Percentiles rank a stretch among this genome's conserved stretches.
phyloP scores from a whole-genome alignment of 2,113 vertebrate species.

The Pedionomus torquatus region DNA sequence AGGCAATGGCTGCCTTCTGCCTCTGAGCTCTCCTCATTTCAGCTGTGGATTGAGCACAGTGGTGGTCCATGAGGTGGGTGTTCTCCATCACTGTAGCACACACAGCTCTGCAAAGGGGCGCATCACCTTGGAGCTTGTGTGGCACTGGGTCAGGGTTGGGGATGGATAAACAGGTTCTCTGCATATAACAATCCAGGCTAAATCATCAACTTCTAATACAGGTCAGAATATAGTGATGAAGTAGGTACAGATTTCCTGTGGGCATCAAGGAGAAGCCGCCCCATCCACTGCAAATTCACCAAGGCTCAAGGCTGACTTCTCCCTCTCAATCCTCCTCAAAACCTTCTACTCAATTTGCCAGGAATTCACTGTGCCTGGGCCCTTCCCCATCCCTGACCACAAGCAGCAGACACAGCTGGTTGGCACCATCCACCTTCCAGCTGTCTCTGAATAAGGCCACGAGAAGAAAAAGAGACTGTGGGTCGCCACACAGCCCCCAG shows the following conservation, averaged over 20 bases:
- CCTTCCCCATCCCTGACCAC: background rate
- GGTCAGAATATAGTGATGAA: background rate
- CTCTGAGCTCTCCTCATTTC: background rate
- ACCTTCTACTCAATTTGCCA: background rate
- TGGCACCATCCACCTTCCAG: background rate
- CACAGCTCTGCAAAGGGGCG: background rate
- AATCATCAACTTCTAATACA: background rate
- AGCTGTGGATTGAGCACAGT: background rate
- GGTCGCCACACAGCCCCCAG: background rate
- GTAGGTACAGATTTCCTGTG: background rate
- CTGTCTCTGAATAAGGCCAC: background rate
- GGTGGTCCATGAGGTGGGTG: background rate
- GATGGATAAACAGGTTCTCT: background rate
- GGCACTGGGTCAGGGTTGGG: background rate
- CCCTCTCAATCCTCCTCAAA: background rate
- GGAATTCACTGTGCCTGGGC: background rate
- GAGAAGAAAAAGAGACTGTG: background rate
- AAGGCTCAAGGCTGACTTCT: background rate
- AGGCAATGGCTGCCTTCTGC: background rate
- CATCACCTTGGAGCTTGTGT: background rate
- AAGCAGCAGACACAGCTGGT: background rate
- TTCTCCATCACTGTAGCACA: background rate
- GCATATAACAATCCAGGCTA: background rate
- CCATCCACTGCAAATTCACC: background rate
- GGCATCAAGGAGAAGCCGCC: background rate